phyloP scores from a whole-genome alignment of 2,113 vertebrate genomes.

The Motacilla tschutschensis region DNA sequence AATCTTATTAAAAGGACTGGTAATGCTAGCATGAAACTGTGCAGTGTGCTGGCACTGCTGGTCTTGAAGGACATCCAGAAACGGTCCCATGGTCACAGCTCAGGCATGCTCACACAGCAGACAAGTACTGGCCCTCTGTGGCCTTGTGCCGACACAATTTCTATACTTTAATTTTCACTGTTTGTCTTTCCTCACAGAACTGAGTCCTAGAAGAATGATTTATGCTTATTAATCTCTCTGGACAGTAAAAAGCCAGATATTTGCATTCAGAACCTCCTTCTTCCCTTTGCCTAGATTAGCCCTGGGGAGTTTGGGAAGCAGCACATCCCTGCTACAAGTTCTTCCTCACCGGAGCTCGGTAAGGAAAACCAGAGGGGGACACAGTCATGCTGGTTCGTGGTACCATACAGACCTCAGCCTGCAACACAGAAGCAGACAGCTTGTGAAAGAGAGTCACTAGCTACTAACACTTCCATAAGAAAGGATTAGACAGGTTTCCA shows the following conservation, averaged over 20 bases:
- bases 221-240: constrained; percentile 26
- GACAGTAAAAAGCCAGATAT: constrained; percentile 29
- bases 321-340: constrained; percentile 8
- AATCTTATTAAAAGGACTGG: neutral
- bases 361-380: constrained; percentile 49
- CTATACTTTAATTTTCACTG: neutral
- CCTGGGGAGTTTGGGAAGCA: constrained; percentile 8
- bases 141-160: neutral
- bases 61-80: neutral
- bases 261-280: constrained; percentile 10
- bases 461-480: neutral
- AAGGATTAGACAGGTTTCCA: constrained; percentile 13
- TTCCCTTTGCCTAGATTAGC: constrained; percentile 33
- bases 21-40: neutral
- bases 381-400: constrained; percentile 40
- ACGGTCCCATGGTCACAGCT: neutral
- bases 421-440: constrained; percentile 55
- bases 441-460: constrained; percentile 33
- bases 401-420: constrained; percentile 57
- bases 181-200: constrained; percentile 49
- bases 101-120: neutral
- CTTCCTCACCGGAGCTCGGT: constrained; percentile 50
- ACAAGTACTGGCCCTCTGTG: neutral
- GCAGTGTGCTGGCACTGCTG: neutral
- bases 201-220: constrained; percentile 54